A percentile compares a stretch with the other conserved stretches of the same genome.
Conservation (phyloP, 2,888 invertebrate species). For the Lepetodrilus schrolli region DNA sequence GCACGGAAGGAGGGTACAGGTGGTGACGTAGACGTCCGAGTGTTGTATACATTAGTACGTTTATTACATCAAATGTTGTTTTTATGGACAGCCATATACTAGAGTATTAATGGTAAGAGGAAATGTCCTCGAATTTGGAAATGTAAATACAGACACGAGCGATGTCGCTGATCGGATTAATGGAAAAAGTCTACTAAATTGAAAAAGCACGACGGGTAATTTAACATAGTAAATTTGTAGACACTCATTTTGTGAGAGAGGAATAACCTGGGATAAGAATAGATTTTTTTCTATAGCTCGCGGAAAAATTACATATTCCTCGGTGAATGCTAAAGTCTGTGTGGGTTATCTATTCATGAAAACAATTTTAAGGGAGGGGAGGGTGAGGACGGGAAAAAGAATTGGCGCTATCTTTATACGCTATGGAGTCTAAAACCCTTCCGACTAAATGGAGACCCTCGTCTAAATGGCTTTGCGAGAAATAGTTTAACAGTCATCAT, state of each 20-base stretch:
- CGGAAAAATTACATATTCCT: neutral
- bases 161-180: no score
- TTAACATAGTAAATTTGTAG: slow-evolving; percentile 7
- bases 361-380: neutral
- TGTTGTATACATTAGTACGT: no score
- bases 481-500: neutral
- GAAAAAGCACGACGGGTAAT: slow-evolving; percentile 1
- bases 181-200: no score
- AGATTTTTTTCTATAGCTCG: neutral
- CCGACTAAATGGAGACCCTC: neutral
- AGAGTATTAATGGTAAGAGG: no score
- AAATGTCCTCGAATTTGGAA: no score
- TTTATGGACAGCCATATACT: no score
- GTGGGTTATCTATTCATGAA: neutral
- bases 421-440: neutral
- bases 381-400: no score
- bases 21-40: no score
- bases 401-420: neutral
- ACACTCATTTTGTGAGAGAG: slow-evolving; percentile 16
- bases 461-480: neutral
- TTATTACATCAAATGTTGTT: no score
- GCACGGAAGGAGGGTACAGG: no score
- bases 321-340: neutral
- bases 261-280: slow-evolving; percentile 15
- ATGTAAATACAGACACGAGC: no score